These are phyloP conservation scores for Agapostemon virescens DNA, from an alignment of 2,888 invertebrate genomes.

Conservation along the genomic window DNA sequence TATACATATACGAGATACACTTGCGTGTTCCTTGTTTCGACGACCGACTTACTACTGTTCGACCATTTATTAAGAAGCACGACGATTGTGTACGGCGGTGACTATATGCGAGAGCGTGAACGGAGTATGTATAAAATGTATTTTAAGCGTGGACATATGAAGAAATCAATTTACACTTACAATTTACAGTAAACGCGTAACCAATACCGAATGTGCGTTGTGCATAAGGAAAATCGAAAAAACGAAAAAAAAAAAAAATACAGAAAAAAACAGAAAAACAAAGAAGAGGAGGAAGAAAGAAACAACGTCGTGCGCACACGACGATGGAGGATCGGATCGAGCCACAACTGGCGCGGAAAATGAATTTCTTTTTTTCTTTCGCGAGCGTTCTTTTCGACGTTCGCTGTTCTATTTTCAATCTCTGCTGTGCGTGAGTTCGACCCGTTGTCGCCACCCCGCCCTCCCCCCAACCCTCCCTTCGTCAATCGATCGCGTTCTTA, in stretches of 20 bases:
- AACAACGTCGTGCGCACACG: conserved; percentile 17
- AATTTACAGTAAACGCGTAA: conserved; percentile 67
- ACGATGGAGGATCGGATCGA: conserved; percentile 59
- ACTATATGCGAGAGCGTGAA: conserved; percentile 53
- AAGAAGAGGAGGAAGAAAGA: conserved; percentile 7
- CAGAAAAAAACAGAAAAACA: too few species aligned
- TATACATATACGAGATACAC: conserved; percentile 25
- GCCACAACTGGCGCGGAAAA: conserved; percentile 17
- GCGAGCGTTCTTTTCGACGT: background rate
- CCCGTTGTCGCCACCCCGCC: background rate
- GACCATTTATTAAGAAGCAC: conserved; percentile 54
- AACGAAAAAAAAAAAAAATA: too few species aligned
- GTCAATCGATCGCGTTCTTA: background rate
- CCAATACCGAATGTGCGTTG: conserved; percentile 70
- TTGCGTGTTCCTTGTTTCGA: conserved; percentile 22
- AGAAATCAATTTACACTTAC: conserved; percentile 68
- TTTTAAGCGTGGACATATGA: conserved; percentile 71
- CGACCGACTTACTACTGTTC: conserved; percentile 55
- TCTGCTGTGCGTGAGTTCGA: background rate
- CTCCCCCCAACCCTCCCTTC: too few species aligned
- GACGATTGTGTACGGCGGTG: conserved; percentile 49
- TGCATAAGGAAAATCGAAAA: conserved; percentile 68
- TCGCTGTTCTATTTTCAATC: background rate
- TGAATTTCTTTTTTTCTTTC: conserved; percentile 36
- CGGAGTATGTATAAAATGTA: conserved; percentile 73